These are phyloP conservation scores for Tanypteryx hageni DNA, from an alignment of 2,888 invertebrate species.

Conservation along the genomic window DNA sequence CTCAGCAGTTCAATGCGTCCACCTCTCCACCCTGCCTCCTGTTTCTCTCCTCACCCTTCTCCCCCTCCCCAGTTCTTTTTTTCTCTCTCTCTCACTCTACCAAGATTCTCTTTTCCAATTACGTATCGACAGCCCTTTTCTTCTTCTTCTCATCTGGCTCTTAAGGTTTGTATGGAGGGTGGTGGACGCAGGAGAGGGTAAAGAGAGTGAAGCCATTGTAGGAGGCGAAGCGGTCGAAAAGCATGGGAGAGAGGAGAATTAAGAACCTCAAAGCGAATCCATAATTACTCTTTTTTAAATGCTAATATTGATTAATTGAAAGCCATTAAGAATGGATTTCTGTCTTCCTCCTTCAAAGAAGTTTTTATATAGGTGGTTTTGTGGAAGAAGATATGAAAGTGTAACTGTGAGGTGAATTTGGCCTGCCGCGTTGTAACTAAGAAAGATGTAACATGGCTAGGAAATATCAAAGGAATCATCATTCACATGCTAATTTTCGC, in stretches of 20 bases:
- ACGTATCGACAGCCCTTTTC: slow-evolving; percentile 46
- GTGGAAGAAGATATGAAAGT: background rate
- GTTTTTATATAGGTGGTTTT: background rate
- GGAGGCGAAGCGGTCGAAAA: background rate
- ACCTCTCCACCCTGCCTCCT: background rate
- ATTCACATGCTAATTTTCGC: no score
- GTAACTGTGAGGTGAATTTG: background rate
- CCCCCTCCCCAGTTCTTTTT: background rate
- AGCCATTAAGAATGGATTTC: background rate
- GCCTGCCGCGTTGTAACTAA: no score
- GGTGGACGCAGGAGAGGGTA: no score
- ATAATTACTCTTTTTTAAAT: slow-evolving; percentile 25
- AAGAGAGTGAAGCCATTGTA: background rate
- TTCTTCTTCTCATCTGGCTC: background rate
- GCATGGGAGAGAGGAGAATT: background rate
- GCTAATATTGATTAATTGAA: slow-evolving; percentile 8
- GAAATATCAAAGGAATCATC: no score
- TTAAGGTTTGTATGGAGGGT: no score
- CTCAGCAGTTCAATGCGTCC: slow-evolving; percentile 46
- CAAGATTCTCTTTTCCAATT: slow-evolving; percentile 58
- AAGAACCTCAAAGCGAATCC: background rate
- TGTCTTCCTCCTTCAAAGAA: slow-evolving; percentile 2
- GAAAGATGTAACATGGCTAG: no score
- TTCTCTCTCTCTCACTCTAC: slow-evolving; percentile 12
- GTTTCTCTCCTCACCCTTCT: no score